These are phyloP conservation scores for Myotis vivesi DNA, from an alignment of 2,797 vertebrate species.

Conservation along the genomic window DNA sequence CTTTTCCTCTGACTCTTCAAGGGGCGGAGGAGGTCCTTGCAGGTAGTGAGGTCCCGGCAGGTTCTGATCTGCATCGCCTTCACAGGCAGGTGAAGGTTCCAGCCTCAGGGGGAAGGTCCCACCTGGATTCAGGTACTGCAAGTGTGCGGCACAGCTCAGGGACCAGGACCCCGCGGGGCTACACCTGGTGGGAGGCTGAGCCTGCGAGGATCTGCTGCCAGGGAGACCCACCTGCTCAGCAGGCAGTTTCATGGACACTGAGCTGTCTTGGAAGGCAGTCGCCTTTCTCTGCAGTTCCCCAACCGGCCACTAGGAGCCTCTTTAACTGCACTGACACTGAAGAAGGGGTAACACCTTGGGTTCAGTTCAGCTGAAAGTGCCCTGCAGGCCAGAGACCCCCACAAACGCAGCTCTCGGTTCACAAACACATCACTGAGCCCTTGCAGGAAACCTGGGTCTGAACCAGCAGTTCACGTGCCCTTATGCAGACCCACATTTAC, in stretches of 20 bases:
- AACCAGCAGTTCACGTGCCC: not conserved
- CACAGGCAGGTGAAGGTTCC: not conserved
- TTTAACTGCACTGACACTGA: not conserved
- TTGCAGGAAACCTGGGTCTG: not conserved
- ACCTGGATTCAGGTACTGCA: not conserved
- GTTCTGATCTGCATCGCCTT: not conserved
- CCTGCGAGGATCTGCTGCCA: too few relatives aligned
- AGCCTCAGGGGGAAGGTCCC: not conserved
- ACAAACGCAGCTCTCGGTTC: not conserved
- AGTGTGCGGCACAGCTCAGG: not conserved
- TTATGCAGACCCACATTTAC: fast-evolving
- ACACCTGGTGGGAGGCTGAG: not conserved
- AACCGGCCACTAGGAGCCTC: not conserved
- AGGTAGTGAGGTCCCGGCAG: not conserved
- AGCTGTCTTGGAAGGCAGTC: not conserved
- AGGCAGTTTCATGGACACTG: not conserved
- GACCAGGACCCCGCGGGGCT: not conserved
- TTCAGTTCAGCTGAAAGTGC: not conserved
- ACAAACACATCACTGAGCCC: not conserved
- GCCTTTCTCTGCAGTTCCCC: not conserved
- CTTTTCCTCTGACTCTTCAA: not conserved
- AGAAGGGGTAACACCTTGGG: not conserved
- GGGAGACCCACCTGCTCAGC: not conserved
- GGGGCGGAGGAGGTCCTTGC: fast-evolving
- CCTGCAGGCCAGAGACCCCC: not conserved